Conservation (phyloP, 1,140 invertebrate genomes). For the Pachyrhynchus sulphureomaculatus region DNA sequence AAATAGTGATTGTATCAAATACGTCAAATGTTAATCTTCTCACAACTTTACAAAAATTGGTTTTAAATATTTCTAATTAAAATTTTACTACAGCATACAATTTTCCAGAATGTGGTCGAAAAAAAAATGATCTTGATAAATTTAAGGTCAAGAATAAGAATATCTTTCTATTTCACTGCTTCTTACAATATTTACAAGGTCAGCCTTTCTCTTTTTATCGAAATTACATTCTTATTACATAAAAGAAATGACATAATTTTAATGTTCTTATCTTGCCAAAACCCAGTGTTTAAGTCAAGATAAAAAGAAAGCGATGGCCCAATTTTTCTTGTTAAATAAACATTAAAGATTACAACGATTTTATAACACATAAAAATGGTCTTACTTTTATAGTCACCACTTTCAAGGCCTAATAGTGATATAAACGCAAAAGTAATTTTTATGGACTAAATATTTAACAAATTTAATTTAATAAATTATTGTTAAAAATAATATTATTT, state of each 20-base stretch:
- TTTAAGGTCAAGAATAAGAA: not conserved
- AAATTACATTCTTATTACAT: not conserved
- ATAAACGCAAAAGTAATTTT: not conserved
- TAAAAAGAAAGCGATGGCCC: conserved; percentile 1
- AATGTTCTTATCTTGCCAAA: not conserved
- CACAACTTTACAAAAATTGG: too few species aligned
- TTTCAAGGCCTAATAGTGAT: too few species aligned
- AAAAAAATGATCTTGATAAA: not conserved
- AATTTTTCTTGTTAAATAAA: not conserved
- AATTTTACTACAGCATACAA: too few species aligned
- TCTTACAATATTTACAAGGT: not conserved
- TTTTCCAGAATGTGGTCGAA: too few species aligned
- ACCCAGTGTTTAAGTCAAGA: not conserved
- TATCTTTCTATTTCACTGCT: not conserved
- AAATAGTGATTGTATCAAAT: too few species aligned
- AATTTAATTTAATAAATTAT: not conserved
- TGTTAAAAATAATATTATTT: not conserved
- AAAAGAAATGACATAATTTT: conserved; percentile 2
- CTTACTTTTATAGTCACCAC: too few species aligned
- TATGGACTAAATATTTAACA: not conserved
- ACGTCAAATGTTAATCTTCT: too few species aligned
- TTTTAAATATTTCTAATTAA: too few species aligned
- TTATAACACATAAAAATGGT: too few species aligned
- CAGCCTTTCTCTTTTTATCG: conserved; percentile 6
- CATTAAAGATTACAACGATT: conserved; percentile 17